Evolutionary conservation across 2,888 invertebrate species (phyloP), one percentile per base, ranked within the genome.

Genomic region (Cryptus armator): DNA sequence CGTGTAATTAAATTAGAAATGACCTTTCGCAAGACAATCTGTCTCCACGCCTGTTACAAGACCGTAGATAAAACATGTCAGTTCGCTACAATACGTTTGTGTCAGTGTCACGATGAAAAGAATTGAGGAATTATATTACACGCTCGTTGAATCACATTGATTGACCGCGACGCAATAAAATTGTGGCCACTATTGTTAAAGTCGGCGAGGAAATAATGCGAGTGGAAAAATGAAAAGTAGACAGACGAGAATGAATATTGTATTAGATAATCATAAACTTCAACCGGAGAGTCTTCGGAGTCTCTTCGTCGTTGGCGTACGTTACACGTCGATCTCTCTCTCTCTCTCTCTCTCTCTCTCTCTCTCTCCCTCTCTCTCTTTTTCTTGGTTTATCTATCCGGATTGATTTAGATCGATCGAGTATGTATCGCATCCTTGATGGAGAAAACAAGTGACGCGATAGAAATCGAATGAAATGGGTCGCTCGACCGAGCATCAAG

Each of bases 91-190:
- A 80, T 80, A 32, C 24, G 67, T 59, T 46, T 56, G 80, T 43
- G 72, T 74, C 66, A 74, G 67, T 74, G 72, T 44, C 72, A 67
- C 56, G 74, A 12, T 66, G 16, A 80, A 80, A 72, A 80, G 32
- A 74, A 72, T 80, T 12, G 19, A 72, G 66, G 72, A 80, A 81
- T 81, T 81, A 67, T 67, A 24, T 24, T 74, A 19, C 66, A 12
- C 53, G n/a, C 62, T 16, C 19, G 53, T 19, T 43, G 53, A 16
- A 16, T 37, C 32, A n/a, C 43, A 43, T 71, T 43, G n/a, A 2
- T 3, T n/a, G 10, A 16, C n/a, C 16, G 10, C 56, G 56, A 19
- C 53, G 71, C 37, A 19, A 71, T 71, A 56, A 71, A 53, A 53
- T 68, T 12, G 56, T 16, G 68, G 48, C 2, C 62, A 5, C 6